phyloP scores from a whole-genome alignment of 2,888 invertebrate species.

The Cheilosia impressa region DNA sequence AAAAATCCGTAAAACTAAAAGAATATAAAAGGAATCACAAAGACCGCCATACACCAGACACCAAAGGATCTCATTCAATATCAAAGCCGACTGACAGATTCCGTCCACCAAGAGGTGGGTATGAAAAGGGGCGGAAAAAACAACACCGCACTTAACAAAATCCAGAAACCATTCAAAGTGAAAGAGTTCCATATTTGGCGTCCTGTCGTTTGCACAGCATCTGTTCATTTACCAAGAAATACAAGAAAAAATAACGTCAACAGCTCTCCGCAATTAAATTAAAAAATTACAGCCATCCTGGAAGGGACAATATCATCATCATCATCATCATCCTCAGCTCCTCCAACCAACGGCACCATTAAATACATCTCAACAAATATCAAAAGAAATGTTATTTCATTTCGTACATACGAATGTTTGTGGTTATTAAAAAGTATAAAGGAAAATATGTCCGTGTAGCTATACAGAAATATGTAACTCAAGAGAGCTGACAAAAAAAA shows the following conservation, averaged over 20 bases:
- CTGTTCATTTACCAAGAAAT: background rate
- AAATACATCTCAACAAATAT: constrained; percentile 16
- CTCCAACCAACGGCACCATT: background rate
- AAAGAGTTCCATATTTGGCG: background rate
- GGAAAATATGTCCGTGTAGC: background rate
- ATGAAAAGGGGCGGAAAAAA: background rate
- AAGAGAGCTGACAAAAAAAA: background rate
- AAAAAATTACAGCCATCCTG: constrained; percentile 29
- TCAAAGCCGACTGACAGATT: constrained; percentile 19
- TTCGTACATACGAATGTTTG: constrained; percentile 4
- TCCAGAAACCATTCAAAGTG: background rate
- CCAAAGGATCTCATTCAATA: constrained; percentile 8
- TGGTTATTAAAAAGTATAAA: constrained; percentile 26
- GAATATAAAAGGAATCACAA: constrained; percentile 8
- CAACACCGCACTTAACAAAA: constrained; percentile 4
- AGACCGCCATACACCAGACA: constrained; percentile 1
- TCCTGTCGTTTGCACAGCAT: background rate
- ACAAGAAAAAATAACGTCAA: constrained; percentile 2
- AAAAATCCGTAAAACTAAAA: background rate
- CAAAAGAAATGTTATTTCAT: constrained; percentile 11
- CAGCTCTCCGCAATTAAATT: constrained; percentile 25
- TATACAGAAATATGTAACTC: background rate
- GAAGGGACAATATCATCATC: constrained; percentile 20
- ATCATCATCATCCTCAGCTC: constrained; percentile 4
- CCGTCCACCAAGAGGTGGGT: background rate